Conservation (phyloP, 2,797 vertebrate species). For the Coranthus polyacanthus region DNA sequence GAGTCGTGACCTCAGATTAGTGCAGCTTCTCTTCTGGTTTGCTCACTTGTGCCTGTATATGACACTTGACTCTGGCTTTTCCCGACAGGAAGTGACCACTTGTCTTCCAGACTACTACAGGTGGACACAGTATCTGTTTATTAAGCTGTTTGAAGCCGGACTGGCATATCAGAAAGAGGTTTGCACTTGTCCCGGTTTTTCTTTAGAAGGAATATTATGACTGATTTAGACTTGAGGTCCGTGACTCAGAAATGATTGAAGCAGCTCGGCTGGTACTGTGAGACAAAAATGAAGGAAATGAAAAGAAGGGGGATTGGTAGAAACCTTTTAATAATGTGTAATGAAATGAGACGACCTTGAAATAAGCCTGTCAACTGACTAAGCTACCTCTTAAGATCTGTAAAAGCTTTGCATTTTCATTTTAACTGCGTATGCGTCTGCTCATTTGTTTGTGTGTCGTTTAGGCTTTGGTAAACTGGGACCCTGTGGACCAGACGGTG, state of each 20-base stretch:
- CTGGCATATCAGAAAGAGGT: constrained; percentile 97
- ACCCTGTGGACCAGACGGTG: constrained; percentile 96
- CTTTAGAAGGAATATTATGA: constrained; percentile 29
- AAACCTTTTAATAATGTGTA: constrained; percentile 51
- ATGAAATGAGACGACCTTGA: constrained; percentile 59
- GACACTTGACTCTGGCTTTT: constrained; percentile 33
- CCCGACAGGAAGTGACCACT: constrained; percentile 93
- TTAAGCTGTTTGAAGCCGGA: constrained; percentile 94
- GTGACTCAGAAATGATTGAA: constrained; percentile 41
- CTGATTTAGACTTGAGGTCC: constrained; percentile 17
- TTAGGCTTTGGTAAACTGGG: constrained; percentile 98
- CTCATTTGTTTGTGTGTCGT: constrained; percentile 24
- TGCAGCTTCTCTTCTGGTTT: background rate
- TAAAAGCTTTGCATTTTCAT: constrained; percentile 44
- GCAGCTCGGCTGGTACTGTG: constrained; percentile 24
- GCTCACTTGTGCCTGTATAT: background rate
- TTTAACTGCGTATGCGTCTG: constrained; percentile 34
- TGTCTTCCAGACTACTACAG: constrained; percentile 96
- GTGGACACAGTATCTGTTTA: constrained; percentile 97
- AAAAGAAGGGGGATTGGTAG: constrained; percentile 18
- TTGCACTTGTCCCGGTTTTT: constrained; percentile 16
- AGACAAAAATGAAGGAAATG: constrained; percentile 36
- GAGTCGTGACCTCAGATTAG: constrained; percentile 56
- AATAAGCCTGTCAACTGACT: constrained; percentile 42
- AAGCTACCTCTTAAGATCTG: constrained; percentile 39